phyloP scores from a whole-genome alignment of 1,140 invertebrate species.

The Lepidurus packardi region DNA sequence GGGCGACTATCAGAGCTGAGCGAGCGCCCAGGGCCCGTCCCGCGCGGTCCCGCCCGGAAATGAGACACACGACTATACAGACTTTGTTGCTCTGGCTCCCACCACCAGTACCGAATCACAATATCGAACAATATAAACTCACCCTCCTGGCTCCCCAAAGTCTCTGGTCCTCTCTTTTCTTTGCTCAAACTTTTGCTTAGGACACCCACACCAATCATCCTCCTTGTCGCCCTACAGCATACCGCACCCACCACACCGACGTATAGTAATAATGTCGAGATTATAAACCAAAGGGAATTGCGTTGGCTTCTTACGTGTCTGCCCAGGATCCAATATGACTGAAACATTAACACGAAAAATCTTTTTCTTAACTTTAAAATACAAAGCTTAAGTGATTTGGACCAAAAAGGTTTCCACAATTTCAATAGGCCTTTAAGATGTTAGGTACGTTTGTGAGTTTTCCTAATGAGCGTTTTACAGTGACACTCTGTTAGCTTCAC shows the following conservation, averaged over 20 bases:
- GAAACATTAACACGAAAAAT: background rate
- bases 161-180: background rate
- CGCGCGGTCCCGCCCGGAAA: constrained; percentile 19
- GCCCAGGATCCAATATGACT: background rate
- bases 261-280: background rate
- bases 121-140: constrained; percentile 22
- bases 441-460: no score
- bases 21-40: constrained; percentile 19
- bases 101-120: background rate
- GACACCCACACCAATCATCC: constrained; percentile 5
- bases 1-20: constrained; percentile 17
- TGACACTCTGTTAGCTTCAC: no score
- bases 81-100: constrained; percentile 17
- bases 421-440: no score
- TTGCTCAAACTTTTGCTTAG: constrained; percentile 8
- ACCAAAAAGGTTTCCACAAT: no score
- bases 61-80: constrained; percentile 21
- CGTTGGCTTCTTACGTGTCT: background rate
- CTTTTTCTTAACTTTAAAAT: no score
- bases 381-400: no score
- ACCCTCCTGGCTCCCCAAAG: background rate
- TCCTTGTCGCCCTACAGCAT: constrained; percentile 13
- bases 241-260: background rate
- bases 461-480: no score
- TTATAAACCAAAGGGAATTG: background rate